phyloP scores from a whole-genome alignment of 2,888 invertebrate genomes.

The Phyllotreta striolata region DNA sequence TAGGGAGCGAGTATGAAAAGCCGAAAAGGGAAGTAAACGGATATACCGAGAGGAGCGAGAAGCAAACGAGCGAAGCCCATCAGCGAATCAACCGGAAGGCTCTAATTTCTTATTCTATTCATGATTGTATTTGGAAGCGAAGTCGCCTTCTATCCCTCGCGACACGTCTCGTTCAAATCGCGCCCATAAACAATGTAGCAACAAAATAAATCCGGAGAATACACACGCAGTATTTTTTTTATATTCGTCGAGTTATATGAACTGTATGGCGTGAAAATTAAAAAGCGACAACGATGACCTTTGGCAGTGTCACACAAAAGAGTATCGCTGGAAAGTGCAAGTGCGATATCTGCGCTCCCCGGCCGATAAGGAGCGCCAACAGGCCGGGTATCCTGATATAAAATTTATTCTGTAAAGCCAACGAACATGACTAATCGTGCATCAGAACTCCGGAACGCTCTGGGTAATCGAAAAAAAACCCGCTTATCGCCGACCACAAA shows the following conservation, averaged over 20 bases:
- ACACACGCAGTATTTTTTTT: no score
- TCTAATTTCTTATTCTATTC: constrained; percentile 31
- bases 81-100: constrained; percentile 25
- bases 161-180: constrained; percentile 13
- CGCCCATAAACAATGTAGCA: no score
- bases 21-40: constrained; percentile 4
- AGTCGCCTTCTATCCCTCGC: constrained; percentile 12
- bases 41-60: constrained; percentile 8
- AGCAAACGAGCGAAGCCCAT: constrained; percentile 18
- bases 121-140: constrained; percentile 28
- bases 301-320: no score
- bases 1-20: no score
- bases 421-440: constrained; percentile 14
- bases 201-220: no score
- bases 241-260: no score
- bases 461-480: constrained; percentile 1
- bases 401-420: constrained; percentile 14
- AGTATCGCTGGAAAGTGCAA: no score
- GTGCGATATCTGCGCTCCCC: background rate
- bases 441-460: background rate
- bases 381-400: constrained; percentile 10
- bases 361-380: constrained; percentile 9
- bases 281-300: no score
- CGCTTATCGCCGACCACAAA: constrained; percentile 4
- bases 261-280: no score